Base-by-base conservation (phyloP, 2,797 vertebrate species). In the Megaceryle alcyon region DNA sequence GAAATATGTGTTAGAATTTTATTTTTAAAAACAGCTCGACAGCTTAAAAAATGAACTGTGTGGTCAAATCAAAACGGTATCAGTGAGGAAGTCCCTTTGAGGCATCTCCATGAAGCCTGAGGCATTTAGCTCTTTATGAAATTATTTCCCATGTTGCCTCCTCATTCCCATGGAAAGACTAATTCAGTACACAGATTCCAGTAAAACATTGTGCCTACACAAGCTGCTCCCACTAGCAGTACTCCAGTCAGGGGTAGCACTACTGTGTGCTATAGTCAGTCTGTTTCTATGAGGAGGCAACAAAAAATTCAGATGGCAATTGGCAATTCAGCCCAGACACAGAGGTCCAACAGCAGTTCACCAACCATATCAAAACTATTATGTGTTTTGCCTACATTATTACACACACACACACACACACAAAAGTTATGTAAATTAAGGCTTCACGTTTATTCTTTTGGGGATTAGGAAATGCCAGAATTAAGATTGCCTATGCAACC, bases 1-100 rank as follows among this genome's bases (percentile, higher is more conserved):
- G 41, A 95, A 92, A 93, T 91, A 84, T 37, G 53, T 35, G 41
- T 39, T 86, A 71, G 54, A 90, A 80, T 72, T n/a, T 64, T 69
- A 46, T 66, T 88, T 94, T 86, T 77, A 2, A 63, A 83, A 90
- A 86, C 3, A 7, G 43, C 57, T 68, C 82, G 28, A 43, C 64
- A 78, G 41, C 46, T 88, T 79, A 60, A 66, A 79, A 78, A 90
- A 82, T 56, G 4, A 96, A 88, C 44, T 2, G 0, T n/a, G 11
- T 59, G 60, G 71, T 88, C 71, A 85, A 90, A 89, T 61, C 60
- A 82, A 95, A 94, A 90, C 63, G 20, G 43, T 73, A 12, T 88
- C 73, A 90, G 20, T 23, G 28, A 68, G 13, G 23, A 90, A 86
- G 37, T 59, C 28, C 26, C 61, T 90, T 82, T 82, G 86, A 85